Percentiles rank a stretch among this genome's conserved stretches.
These are phyloP conservation scores for Pristionchus exspectatus DNA, from an alignment of 2,888 invertebrate species.

Conservation along the genomic window DNA sequence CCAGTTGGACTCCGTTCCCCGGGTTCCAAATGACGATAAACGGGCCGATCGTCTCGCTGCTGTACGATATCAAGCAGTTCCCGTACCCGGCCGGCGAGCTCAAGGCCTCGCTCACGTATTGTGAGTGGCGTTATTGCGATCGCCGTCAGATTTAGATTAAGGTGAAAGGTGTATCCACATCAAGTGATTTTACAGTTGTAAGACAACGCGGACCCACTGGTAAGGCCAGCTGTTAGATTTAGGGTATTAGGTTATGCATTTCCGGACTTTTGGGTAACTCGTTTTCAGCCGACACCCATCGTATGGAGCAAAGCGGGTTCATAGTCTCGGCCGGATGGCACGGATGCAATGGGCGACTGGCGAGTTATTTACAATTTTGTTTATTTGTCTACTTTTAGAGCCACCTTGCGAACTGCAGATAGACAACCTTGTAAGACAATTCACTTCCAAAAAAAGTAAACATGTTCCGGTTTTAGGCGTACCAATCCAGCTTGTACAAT, in stretches of 20 bases:
- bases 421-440: too few species aligned
- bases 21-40: constrained; percentile 1
- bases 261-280: too few species aligned
- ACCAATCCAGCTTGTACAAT: neutral
- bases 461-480: neutral
- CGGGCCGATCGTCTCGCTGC: constrained; percentile 4
- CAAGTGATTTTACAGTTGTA: too few species aligned
- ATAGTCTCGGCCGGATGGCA: neutral
- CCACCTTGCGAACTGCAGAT: too few species aligned
- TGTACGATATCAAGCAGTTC: neutral
- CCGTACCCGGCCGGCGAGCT: neutral
- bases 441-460: too few species aligned
- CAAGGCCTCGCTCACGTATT: neutral
- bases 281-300: neutral
- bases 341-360: neutral
- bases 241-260: too few species aligned
- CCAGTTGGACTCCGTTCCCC: neutral
- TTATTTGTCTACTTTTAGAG: too few species aligned
- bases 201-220: too few species aligned
- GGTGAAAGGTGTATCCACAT: too few species aligned
- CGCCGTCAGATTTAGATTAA: too few species aligned
- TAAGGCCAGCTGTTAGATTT: too few species aligned
- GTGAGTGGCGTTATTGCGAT: neutral
- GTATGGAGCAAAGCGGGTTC: neutral
- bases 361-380: neutral